Evolutionary conservation across 2,797 vertebrate species (phyloP), one percentile per base, ranked within the genome.

Genomic region (Pseudotriccus pelzelni): DNA sequence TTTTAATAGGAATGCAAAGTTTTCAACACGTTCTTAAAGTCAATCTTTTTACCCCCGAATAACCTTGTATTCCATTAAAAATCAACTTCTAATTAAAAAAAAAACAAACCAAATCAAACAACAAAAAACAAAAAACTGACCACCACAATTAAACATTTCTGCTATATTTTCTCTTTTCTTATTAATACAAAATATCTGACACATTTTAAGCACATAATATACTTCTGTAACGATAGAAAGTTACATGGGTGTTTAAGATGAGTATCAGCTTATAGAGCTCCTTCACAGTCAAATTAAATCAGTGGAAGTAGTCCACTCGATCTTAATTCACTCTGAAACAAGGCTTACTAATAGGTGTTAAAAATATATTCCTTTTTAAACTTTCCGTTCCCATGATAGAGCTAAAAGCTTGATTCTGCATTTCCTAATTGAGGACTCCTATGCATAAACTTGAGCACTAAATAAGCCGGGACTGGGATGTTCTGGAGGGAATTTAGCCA

Each of bases 171-270:
- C 5, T 66, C 16, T 58, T 81, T 84, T 16, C 4, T 63, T 56
- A 20, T 44, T 30, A 46, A n/a, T 76, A 50, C 2, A 74, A 76
- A 76, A 58, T 23, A 78, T 7, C 1, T 30, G 15, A 28, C n/a
- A 41, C 2, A 10, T 75, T 68, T 81, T 43, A 73, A 50, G 32
- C 1, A 2, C 1, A 1, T 17, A 23, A 6, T n/a, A 14, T 18
- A n/a, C 9, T 75, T 89, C 12, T 37, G 14, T 43, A 60, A 81
- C 59, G 2, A 15, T 3, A 32, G 27, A 27, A 62, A 66, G 12
- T 76, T 84, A 32, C 7, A 36, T 3, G 11, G 5, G 2, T 50
- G 12, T 36, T 81, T 83, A 39, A 25, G 9, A 23, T 15, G 13
- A 72, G 3, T 55, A 15, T 56, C 52, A 77, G 37, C n/a, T 76